phyloP scores from a whole-genome alignment of 2,797 vertebrate species.

The Epinephelus awoara region DNA sequence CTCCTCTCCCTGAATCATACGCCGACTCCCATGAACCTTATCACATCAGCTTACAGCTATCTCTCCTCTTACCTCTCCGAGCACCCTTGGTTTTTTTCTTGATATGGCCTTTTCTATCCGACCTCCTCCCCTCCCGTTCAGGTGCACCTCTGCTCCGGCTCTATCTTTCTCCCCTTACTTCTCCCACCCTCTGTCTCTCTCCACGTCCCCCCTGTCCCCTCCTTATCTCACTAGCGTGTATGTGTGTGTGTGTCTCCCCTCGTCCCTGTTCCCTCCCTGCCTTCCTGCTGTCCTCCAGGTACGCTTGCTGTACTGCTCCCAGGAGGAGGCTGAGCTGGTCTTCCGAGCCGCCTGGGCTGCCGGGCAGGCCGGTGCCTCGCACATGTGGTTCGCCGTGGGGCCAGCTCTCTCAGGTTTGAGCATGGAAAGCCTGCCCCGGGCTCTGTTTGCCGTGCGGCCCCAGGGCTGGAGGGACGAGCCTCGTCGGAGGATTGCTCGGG shows the following conservation, averaged over 20 bases:
- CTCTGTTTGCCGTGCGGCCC: conserved; percentile 93
- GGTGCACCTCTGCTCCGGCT: conserved; percentile 65
- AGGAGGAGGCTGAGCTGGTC: conserved; percentile 93
- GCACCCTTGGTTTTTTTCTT: conserved; percentile 58
- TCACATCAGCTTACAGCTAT: conserved; percentile 66
- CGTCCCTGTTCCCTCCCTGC: conserved; percentile 72
- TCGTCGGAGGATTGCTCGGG: conserved; percentile 89
- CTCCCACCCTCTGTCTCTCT: conserved; percentile 73
- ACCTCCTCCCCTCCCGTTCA: conserved; percentile 41
- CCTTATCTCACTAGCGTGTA: conserved; percentile 83
- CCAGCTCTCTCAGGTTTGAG: conserved; percentile 90
- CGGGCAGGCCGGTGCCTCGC: conserved; percentile 92
- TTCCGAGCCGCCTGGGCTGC: conserved; percentile 92
- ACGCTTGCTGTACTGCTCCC: conserved; percentile 95
- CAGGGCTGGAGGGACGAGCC: conserved; percentile 95
- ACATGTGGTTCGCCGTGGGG: conserved; percentile 96
- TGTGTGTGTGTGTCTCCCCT: conserved; percentile 81
- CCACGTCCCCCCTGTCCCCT: conserved; percentile 73
- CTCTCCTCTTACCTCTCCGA: conserved; percentile 50
- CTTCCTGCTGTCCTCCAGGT: conserved; percentile 84
- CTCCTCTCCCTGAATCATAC: conserved; percentile 52
- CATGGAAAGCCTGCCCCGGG: conserved; percentile 88
- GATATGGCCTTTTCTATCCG: conserved; percentile 63
- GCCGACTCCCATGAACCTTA: conserved; percentile 60
- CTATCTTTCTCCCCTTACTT: conserved; percentile 72